These are phyloP conservation scores for Pocillopora damicornis DNA, from an alignment of 64 coral and sea anemone species.

Conservation along the genomic window DNA sequence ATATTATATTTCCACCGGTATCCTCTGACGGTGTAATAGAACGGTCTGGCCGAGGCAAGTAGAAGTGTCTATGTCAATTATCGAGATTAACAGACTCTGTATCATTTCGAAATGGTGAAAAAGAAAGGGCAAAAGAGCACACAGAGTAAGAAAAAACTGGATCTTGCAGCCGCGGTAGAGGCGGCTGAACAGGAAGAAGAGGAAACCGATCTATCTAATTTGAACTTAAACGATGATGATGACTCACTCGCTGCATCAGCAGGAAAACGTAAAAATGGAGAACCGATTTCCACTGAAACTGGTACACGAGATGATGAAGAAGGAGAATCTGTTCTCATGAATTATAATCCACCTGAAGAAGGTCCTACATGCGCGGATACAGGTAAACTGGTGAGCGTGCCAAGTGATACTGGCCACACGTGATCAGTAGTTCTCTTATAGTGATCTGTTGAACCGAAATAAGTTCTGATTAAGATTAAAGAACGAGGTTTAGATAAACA, in stretches of 20 bases:
- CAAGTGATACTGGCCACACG: neutral
- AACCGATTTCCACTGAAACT: slow-evolving; percentile 42
- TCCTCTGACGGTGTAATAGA: neutral
- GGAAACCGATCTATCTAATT: slow-evolving; percentile 42
- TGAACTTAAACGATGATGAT: slow-evolving; percentile 39
- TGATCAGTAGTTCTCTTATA: neutral
- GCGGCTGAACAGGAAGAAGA: slow-evolving; percentile 74
- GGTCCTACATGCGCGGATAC: slow-evolving; percentile 17
- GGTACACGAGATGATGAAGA: slow-evolving; percentile 42
- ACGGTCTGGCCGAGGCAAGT: neutral
- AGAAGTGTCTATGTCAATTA: neutral
- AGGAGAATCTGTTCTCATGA: slow-evolving; percentile 27
- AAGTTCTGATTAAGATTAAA: too few species aligned
- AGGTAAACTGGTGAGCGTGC: neutral
- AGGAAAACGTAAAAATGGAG: slow-evolving; percentile 7
- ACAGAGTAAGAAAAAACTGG: slow-evolving; percentile 74
- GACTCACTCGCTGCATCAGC: neutral
- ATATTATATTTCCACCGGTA: too few species aligned
- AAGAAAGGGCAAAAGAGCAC: slow-evolving; percentile 52
- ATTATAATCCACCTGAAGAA: slow-evolving; percentile 50
- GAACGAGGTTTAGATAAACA: too few species aligned
- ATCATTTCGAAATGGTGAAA: slow-evolving; percentile 40
- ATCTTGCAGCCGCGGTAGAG: slow-evolving; percentile 80
- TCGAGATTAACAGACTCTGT: neutral
- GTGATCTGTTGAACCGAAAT: too few species aligned